These are phyloP conservation scores for Orussus abietinus DNA, from an alignment of 1,140 invertebrate genomes.

Conservation along the genomic window DNA sequence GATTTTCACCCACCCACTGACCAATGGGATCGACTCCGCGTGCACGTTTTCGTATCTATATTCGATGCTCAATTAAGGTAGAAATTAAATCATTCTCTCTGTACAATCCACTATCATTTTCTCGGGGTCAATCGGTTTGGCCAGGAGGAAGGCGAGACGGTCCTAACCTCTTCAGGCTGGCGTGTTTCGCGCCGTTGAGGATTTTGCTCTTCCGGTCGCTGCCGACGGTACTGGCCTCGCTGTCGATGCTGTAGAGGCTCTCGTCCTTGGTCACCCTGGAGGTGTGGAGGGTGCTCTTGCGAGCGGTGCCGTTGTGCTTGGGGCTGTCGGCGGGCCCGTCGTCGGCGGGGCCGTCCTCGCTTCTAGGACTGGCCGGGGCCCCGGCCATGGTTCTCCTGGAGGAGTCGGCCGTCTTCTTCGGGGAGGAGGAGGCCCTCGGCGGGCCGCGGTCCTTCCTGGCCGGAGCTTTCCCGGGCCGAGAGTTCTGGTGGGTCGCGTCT, in stretches of 20 bases:
- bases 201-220: constrained; percentile 48
- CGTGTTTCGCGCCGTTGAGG: constrained; percentile 52
- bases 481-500: constrained; percentile 30
- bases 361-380: constrained; percentile 15
- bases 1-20: too few relatives aligned
- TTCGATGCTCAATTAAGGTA: too few relatives aligned
- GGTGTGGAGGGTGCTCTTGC: constrained; percentile 43
- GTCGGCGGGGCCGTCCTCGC: constrained; percentile 16
- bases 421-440: constrained; percentile 24
- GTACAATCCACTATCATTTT: too few relatives aligned
- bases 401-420: constrained; percentile 23
- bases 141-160: too few relatives aligned
- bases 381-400: constrained; percentile 27
- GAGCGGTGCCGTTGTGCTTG: constrained; percentile 40
- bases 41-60: too few relatives aligned
- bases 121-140: too few relatives aligned
- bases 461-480: constrained; percentile 18
- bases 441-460: constrained; percentile 9
- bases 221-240: constrained; percentile 46
- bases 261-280: constrained; percentile 47
- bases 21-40: too few relatives aligned
- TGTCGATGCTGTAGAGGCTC: constrained; percentile 50
- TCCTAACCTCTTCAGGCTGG: constrained; percentile 56
- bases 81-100: too few relatives aligned
- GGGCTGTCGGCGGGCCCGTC: constrained; percentile 29